Evolutionary conservation across 64 coral and sea anemone genomes (phyloP), one percentile per base, ranked within the genome.

Genomic region (Montipora capricornis): DNA sequence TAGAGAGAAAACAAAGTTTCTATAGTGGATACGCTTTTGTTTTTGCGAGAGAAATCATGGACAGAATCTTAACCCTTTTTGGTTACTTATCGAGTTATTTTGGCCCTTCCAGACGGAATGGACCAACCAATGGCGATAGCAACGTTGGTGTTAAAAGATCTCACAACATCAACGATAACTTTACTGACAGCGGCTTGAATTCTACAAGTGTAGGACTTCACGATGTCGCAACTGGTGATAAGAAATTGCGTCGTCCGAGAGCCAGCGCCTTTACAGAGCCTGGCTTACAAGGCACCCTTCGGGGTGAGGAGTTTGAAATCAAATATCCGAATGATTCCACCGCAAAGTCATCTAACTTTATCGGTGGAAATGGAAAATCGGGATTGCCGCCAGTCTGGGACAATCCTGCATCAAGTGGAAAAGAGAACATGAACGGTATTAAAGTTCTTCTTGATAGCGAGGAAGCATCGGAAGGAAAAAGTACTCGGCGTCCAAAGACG

Each of bases 41-140:
- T 49, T 15, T 24, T 6, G 3, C 5, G 19, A 71, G 68, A 71
- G 19, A 86, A 86, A 49, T 45, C 67, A 86, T 86, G 82, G 82
- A 86, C 13, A 85, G 47, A 49, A 47, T 85, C 12, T 14, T 85
- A 19, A 69, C 82, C 2, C 67, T 85, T 70, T 46, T 85, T 44
- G 82, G 64, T 49, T 85, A 47, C 17, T n/a, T 85, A 70, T 61
- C 66, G 47, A 85, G 47, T 70, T 67, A n/a, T 47, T 61, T 85
- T 11, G 62, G 47, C 4, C 45, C 82, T 24, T 69, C 62, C 1
- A 71, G 44, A 86, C 4, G 64, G 19, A 73, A 71, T 50, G 66
- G 66, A 71, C 48, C 17, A 15, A 22, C 44, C 2, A 47, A 86
- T 45, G 15, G 64, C 46, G 61, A 44, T 22, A 70, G 44, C 44